These are phyloP conservation scores for Gorsachius goisagi DNA, from an alignment of 2,113 vertebrate species.

Conservation along the genomic window DNA sequence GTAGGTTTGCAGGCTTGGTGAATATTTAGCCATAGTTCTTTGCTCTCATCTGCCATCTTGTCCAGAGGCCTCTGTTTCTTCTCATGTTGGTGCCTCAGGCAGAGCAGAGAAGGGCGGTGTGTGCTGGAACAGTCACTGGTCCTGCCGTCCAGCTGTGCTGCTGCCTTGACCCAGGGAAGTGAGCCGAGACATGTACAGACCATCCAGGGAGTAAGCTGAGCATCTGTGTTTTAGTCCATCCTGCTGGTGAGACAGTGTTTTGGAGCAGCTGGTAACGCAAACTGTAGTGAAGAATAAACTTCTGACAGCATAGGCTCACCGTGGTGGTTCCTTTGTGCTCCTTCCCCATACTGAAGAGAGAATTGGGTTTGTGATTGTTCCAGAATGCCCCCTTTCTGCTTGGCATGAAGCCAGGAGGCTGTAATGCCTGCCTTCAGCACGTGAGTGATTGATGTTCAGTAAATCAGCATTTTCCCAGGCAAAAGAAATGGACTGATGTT, in stretches of 20 bases:
- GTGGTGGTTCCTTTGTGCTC: background rate
- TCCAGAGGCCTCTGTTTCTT: background rate
- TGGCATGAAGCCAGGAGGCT: background rate
- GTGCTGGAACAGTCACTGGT: background rate
- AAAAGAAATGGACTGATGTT: background rate
- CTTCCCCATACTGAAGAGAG: background rate
- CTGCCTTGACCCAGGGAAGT: background rate
- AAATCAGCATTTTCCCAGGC: background rate
- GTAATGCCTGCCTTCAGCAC: background rate
- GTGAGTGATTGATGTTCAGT: background rate
- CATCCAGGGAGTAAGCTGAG: background rate
- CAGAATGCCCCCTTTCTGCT: background rate
- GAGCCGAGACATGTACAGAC: background rate
- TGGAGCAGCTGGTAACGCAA: background rate
- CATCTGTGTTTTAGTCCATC: background rate
- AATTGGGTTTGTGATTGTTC: background rate
- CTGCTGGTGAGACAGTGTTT: background rate
- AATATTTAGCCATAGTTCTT: background rate
- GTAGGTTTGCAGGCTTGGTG: background rate
- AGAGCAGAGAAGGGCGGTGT: background rate
- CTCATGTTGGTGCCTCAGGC: background rate
- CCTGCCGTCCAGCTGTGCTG: fast-evolving
- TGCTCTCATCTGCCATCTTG: background rate
- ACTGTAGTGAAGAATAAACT: background rate
- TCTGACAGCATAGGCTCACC: background rate